Evolutionary conservation across 1,140 invertebrate genomes (phyloP).

Genomic region (Drosophila varians): DNA sequence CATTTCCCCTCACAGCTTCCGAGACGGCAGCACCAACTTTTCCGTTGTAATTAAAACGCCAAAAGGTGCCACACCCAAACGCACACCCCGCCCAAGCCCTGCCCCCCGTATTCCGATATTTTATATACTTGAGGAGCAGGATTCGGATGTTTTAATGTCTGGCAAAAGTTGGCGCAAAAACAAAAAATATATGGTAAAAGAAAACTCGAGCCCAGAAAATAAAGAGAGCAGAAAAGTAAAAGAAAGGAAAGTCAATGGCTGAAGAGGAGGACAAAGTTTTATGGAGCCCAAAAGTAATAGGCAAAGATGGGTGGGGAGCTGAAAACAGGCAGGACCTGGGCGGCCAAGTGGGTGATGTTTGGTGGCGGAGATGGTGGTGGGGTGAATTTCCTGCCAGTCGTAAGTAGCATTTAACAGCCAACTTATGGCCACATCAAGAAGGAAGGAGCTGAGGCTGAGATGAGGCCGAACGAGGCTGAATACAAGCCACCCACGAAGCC

Average conservation of each 20-base stretch:
- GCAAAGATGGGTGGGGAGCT: constrained; percentile 52
- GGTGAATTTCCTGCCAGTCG: constrained; percentile 55
- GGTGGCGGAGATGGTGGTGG: not conserved
- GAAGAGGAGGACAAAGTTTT: constrained; percentile 78
- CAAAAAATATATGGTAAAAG: constrained; percentile 2
- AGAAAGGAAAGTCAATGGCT: constrained; percentile 67
- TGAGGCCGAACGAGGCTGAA: constrained; percentile 5
- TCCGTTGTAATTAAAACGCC: constrained; percentile 77
- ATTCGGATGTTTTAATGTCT: constrained; percentile 64
- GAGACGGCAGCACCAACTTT: constrained; percentile 49
- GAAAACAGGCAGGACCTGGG: too few relatives aligned
- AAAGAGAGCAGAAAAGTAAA: constrained; percentile 57
- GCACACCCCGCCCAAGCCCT: not conserved
- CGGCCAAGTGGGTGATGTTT: not conserved
- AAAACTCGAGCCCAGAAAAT: constrained; percentile 33
- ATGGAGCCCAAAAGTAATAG: constrained; percentile 77
- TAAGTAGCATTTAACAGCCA: constrained; percentile 80
- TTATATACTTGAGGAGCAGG: constrained; percentile 35
- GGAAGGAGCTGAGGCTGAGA: constrained; percentile 24
- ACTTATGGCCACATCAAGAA: constrained; percentile 65
- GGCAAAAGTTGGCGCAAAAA: constrained; percentile 61
- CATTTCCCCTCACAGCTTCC: constrained; percentile 51
- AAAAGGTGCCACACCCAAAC: constrained; percentile 75
- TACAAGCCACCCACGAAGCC: constrained; percentile 61
- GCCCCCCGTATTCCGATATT: constrained; percentile 25